Percentiles rank a stretch among this genome's conserved stretches.
Conservation (phyloP, 2,797 vertebrate species). For the Chaetodon trifasciatus region DNA sequence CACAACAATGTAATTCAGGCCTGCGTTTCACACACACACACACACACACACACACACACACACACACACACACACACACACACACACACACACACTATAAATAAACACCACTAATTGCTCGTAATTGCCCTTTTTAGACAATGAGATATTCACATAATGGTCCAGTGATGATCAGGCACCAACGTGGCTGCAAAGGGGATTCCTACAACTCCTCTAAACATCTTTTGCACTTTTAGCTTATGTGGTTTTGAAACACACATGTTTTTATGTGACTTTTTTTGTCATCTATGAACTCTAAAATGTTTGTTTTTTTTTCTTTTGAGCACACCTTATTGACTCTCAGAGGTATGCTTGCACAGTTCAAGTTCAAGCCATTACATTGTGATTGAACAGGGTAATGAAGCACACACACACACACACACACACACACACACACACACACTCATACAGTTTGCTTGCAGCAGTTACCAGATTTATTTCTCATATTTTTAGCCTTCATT, state of each 20-base stretch:
- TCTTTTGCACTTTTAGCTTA: background rate
- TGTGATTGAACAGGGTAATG: background rate
- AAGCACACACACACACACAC: slow-evolving; percentile 3
- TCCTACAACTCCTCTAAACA: background rate
- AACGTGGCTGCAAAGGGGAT: background rate
- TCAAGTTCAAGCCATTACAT: background rate
- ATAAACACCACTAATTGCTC: slow-evolving; percentile 17
- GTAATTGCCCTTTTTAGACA: slow-evolving; percentile 8
- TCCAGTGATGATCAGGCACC: background rate
- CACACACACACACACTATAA: background rate
- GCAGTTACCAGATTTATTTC: slow-evolving; percentile 67
- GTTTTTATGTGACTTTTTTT: background rate
- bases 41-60: background rate
- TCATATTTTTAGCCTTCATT: slow-evolving; percentile 65
- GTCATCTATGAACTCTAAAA: background rate
- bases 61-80: background rate
- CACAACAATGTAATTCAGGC: slow-evolving; percentile 22
- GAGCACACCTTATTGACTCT: too few relatives aligned
- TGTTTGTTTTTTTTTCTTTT: background rate
- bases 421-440: background rate
- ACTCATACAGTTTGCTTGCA: background rate
- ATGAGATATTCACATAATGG: too few relatives aligned
- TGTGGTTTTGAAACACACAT: background rate
- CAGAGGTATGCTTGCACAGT: background rate
- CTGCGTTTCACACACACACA: slow-evolving; percentile 9